Evolutionary conservation across 2,888 invertebrate genomes (phyloP), one percentile per base, ranked within the genome.

Genomic region (Isotomurus palustris): DNA sequence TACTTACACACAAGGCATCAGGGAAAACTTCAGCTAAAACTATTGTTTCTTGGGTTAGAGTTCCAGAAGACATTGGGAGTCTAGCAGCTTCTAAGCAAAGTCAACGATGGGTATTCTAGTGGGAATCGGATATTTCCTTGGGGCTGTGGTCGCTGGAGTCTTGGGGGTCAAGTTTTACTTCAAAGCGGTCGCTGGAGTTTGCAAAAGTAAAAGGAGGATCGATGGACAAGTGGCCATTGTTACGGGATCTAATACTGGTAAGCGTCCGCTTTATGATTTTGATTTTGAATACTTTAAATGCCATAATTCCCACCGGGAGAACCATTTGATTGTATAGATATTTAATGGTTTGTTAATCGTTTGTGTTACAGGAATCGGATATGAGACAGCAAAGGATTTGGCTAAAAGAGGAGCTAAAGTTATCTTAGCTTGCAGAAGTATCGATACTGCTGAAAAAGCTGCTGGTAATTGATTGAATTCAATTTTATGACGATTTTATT

Each of bases 151-250:
- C 2, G 40, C 51, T 1, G 22, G 55, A 10, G 40, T 68, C 8
- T 57, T 44, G 3, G 59, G 36, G 22, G 54, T 65, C 1, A 71
- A 71, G 50, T 6, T 69, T 3, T 72, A 72, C 50, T 66, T 70
- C 35, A 69, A 64, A 43, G 22, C 64, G 1, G 69, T 62, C 6
- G 56, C 68, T 29, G 72, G 72, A 19, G 69, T 71, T 60, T 74
- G 73, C 60, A 72, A 62, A 27, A 74, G 73, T 58, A 71, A 69
- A 27, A 60, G 67, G 28, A 67, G 73, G 43, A 65, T 75, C 40
- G 67, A 72, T 56, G 75, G 74, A 17, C 74, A 74, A 67, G 74
- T 74, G n/a, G 73, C 72, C 6, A 69, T 75, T 25, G 71, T 75
- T 19, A 75, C 75, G 1, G 75, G 75, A 55, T 70, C 75, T 17